phyloP scores from a whole-genome alignment of 2,888 invertebrate genomes.

The Lottia scabra region DNA sequence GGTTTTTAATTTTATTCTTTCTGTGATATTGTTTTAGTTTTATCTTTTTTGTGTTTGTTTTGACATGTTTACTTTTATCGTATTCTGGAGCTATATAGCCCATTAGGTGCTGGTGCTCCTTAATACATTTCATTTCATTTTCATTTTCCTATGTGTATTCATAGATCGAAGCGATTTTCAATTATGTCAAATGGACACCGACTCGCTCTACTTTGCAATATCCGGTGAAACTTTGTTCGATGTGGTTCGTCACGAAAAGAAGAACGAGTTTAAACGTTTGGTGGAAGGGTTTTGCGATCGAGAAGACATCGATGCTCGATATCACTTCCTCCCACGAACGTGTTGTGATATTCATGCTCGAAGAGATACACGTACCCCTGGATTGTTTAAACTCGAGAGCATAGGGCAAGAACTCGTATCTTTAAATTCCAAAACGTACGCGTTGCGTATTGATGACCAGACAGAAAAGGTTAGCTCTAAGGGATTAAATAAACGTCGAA shows the following conservation, averaged over 20 bases:
- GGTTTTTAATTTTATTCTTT: no score
- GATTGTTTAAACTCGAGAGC: constrained; percentile 6
- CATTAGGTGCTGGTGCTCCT: no score
- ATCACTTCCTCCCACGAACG: no score
- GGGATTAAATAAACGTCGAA: not conserved
- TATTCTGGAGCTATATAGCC: no score
- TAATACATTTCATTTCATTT: no score
- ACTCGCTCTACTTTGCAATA: not conserved
- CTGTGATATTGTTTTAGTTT: no score
- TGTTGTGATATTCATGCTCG: no score
- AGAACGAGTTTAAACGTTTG: not conserved
- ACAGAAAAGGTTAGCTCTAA: constrained; percentile 1
- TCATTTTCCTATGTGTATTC: not conserved
- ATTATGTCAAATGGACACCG: constrained; percentile 1
- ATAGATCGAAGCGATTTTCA: not conserved
- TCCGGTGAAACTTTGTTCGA: not conserved
- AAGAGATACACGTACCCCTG: constrained; percentile 2
- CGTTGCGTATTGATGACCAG: not conserved
- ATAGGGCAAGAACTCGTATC: not conserved
- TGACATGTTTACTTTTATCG: no score
- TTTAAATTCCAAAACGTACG: constrained; percentile 3
- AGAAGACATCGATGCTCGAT: no score
- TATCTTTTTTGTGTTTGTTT: no score
- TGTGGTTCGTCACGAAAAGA: constrained; percentile 3
- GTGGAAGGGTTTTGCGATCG: no score